phyloP scores from a whole-genome alignment of 2,888 invertebrate genomes.

The Zygogramma bicolorata region DNA sequence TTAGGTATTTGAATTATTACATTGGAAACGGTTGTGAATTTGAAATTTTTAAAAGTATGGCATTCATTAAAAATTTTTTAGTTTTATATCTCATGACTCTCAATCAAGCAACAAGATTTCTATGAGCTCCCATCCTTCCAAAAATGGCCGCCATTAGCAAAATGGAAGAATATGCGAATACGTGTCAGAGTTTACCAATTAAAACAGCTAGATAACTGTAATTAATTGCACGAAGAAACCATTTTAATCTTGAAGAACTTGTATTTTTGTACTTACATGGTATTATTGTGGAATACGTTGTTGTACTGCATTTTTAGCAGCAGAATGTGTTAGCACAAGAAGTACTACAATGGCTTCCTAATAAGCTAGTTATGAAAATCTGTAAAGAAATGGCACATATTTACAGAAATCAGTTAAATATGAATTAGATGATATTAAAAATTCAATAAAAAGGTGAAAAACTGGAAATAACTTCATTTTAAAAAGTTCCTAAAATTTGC shows the following conservation, averaged over 20 bases:
- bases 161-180: background rate
- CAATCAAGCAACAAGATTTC: background rate
- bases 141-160: slow-evolving; percentile 2
- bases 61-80: no score
- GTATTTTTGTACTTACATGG: slow-evolving; percentile 91
- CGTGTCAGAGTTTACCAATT: background rate
- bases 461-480: background rate
- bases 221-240: no score
- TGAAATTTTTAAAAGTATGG: no score
- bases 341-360: slow-evolving; percentile 54
- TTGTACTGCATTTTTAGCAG: slow-evolving; percentile 68
- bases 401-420: no score
- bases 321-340: slow-evolving; percentile 56
- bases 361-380: slow-evolving; percentile 48
- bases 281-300: slow-evolving; percentile 67
- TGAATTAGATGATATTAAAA: no score
- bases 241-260: slow-evolving; percentile 39
- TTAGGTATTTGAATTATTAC: no score
- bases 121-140: background rate
- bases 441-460: background rate
- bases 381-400: slow-evolving; percentile 50
- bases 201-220: background rate
- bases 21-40: no score
- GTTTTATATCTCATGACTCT: background rate
- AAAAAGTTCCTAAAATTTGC: slow-evolving; percentile 35